phyloP scores from a whole-genome alignment of 2,888 invertebrate genomes.

The Drosophila paracracens region DNA sequence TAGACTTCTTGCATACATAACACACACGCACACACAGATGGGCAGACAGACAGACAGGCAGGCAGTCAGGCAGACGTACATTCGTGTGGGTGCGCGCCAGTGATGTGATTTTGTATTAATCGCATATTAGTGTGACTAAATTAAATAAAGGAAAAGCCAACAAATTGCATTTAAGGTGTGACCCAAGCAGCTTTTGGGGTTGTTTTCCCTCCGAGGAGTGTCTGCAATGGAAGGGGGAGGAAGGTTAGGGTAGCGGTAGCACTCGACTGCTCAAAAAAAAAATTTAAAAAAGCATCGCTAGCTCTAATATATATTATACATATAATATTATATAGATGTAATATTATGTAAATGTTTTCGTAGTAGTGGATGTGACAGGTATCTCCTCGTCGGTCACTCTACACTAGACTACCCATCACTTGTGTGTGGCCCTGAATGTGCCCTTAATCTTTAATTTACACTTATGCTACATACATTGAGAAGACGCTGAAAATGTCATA shows the following conservation, averaged over 20 bases:
- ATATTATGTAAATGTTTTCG: background rate
- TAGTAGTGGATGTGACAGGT: background rate
- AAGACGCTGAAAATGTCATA: background rate
- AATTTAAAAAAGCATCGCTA: background rate
- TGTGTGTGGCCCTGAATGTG: conserved; percentile 4
- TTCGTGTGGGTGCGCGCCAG: conserved; percentile 38
- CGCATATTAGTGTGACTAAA: conserved; percentile 40
- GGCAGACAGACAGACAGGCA: background rate
- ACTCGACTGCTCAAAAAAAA: background rate
- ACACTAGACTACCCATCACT: background rate
- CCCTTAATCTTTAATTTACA: conserved; percentile 2
- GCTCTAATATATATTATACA: background rate
- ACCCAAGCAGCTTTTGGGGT: conserved; percentile 11
- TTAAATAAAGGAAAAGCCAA: conserved; percentile 10
- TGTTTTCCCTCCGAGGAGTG: background rate
- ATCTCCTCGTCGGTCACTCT: background rate
- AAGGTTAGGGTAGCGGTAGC: background rate
- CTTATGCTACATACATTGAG: background rate
- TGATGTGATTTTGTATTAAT: conserved; percentile 46
- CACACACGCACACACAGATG: background rate
- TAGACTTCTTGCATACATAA: conserved; percentile 11
- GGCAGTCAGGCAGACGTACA: background rate
- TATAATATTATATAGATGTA: background rate
- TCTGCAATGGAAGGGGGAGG: background rate
- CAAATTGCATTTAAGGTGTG: conserved; percentile 21